These are phyloP conservation scores for Excalfactoria chinensis DNA, from an alignment of 2,113 vertebrate species.

Conservation along the genomic window DNA sequence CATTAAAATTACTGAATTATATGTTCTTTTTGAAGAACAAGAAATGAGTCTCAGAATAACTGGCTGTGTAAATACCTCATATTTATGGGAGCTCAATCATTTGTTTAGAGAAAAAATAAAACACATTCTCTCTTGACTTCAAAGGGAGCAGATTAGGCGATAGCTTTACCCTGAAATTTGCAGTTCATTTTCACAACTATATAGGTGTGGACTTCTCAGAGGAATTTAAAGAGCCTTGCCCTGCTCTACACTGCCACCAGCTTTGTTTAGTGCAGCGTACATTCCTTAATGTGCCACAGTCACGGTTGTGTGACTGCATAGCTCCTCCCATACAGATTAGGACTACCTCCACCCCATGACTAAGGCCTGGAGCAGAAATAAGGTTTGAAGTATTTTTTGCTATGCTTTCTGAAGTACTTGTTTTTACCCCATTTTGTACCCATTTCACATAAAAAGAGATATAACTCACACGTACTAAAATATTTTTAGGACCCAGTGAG, in stretches of 20 bases:
- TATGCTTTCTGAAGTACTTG: background rate
- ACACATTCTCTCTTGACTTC: background rate
- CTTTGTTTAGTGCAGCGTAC: background rate
- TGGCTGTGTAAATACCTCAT: background rate
- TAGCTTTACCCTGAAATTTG: background rate
- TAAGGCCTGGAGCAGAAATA: background rate
- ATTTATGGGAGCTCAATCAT: background rate
- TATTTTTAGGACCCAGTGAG: background rate
- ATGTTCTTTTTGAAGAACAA: background rate
- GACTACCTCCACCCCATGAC: conserved; percentile 16
- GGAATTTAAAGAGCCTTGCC: background rate
- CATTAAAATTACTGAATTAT: background rate
- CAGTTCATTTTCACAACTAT: background rate
- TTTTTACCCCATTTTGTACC: background rate
- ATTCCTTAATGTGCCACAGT: background rate
- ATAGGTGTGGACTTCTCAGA: background rate
- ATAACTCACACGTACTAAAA: background rate
- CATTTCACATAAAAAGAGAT: background rate
- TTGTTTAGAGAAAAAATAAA: background rate
- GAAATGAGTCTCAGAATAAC: background rate
- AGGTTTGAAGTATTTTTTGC: background rate
- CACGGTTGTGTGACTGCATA: background rate
- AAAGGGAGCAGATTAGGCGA: background rate
- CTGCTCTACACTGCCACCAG: background rate
- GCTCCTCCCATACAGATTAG: conserved; percentile 25